A percentile compares a stretch with the other conserved stretches of the same genome.
Conservation (phyloP, 2,113 vertebrate genomes). For the Solenodon paradoxus region DNA sequence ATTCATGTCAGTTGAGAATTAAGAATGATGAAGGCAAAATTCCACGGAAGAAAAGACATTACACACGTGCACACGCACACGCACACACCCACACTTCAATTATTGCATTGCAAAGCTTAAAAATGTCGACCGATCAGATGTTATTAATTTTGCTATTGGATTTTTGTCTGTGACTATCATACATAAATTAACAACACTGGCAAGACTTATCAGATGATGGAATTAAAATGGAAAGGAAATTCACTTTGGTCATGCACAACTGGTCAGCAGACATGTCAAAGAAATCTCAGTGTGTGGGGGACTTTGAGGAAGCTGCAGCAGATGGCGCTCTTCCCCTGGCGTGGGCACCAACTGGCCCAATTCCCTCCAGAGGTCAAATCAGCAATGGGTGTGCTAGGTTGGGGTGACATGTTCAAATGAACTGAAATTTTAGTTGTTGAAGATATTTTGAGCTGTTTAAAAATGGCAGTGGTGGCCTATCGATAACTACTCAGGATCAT, state of each 20-base stretch:
- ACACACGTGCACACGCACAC: no score
- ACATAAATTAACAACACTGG: neutral
- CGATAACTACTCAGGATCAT: neutral
- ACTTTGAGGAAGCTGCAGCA: constrained; percentile 44
- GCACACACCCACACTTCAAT: no score
- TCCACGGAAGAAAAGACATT: neutral
- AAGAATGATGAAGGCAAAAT: neutral
- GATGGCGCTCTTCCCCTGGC: constrained; percentile 57
- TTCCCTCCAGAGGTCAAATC: no score
- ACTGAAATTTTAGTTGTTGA: constrained; percentile 10
- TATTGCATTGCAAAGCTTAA: neutral
- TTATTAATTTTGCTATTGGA: neutral
- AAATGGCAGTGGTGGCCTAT: neutral
- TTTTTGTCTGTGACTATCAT: neutral
- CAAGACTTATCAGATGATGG: neutral
- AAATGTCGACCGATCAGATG: neutral
- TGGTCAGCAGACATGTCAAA: neutral
- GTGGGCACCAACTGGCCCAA: neutral
- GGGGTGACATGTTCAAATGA: neutral
- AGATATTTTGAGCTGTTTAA: neutral
- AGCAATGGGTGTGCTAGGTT: neutral
- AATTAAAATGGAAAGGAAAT: neutral
- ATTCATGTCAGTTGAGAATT: neutral
- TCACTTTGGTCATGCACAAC: neutral
- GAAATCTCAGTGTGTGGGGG: neutral